Evolutionary conservation across 2,888 invertebrate species (phyloP).

Genomic region (Plemyria rubiginata): DNA sequence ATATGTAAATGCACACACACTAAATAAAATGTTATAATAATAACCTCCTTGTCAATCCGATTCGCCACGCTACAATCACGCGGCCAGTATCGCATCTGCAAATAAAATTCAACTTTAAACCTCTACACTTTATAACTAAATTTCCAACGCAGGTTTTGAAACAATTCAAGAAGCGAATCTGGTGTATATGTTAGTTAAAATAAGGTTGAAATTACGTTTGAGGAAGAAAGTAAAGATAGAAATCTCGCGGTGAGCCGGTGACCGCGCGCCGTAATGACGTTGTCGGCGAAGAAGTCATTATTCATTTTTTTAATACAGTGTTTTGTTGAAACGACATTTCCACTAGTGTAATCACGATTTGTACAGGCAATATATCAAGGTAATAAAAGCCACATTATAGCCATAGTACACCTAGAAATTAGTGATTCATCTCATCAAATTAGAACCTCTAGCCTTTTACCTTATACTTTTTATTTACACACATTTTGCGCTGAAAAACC

Average conservation of each 20-base stretch:
- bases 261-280: constrained; percentile 78
- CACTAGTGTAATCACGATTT: constrained; percentile 82
- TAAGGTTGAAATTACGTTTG: constrained; percentile 53
- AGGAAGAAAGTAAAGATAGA: constrained; percentile 61
- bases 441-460: too few species aligned
- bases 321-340: constrained; percentile 84
- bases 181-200: constrained; percentile 29
- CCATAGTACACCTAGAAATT: constrained; percentile 31
- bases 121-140: constrained; percentile 51
- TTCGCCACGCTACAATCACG: constrained; percentile 77
- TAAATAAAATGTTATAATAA: constrained; percentile 83
- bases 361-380: constrained; percentile 80
- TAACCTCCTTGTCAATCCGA: constrained; percentile 82
- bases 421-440: constrained; percentile 7
- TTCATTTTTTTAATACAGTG: constrained; percentile 84
- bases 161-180: constrained; percentile 35
- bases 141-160: constrained; percentile 48
- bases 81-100: constrained; percentile 57
- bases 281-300: constrained; percentile 82
- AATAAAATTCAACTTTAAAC: constrained; percentile 44
- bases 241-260: constrained; percentile 67
- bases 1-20: constrained; percentile 64
- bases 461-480: too few species aligned
- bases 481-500: too few species aligned
- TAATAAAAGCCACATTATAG: constrained; percentile 75